A percentile compares a stretch with the other conserved stretches of the same genome.
These are phyloP conservation scores for Micromesistius poutassou DNA, from an alignment of 2,797 vertebrate genomes.

Conservation along the genomic window DNA sequence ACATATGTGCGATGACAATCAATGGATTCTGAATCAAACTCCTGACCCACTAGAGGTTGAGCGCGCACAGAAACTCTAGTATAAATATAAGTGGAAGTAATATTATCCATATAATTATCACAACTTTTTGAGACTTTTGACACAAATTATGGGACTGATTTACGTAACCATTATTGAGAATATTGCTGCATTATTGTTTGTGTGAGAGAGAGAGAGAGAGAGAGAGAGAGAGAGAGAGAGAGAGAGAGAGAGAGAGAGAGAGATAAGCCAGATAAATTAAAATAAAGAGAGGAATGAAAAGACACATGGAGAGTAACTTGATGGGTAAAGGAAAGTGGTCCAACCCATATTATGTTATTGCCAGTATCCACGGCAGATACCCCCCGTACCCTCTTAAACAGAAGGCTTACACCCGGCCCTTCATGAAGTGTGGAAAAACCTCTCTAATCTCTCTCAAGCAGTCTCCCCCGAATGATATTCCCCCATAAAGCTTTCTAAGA, in stretches of 20 bases:
- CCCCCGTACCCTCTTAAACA: not conserved
- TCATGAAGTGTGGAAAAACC: constrained; percentile 24
- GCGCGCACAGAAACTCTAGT: too few species aligned
- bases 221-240: too few species aligned
- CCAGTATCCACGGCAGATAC: not conserved
- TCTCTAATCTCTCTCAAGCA: constrained; percentile 4
- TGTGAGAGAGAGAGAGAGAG: too few species aligned
- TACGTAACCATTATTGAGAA: not conserved
- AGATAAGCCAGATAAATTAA: not conserved
- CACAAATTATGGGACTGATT: not conserved
- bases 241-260: not conserved
- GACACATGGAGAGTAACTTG: not conserved
- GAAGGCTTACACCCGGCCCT: constrained; percentile 17
- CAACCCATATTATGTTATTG: not conserved
- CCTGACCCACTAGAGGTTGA: too few species aligned
- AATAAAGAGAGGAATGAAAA: not conserved
- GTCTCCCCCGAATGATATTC: constrained; percentile 9
- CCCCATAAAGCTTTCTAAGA: not conserved
- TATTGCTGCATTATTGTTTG: not conserved
- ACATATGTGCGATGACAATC: too few species aligned
- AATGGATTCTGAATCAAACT: too few species aligned
- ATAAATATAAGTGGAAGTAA: not conserved
- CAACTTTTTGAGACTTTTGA: not conserved
- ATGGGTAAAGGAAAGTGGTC: not conserved
- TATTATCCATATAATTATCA: not conserved